Base-by-base conservation (phyloP, 2,113 vertebrate genomes). In the Uria aalge region DNA sequence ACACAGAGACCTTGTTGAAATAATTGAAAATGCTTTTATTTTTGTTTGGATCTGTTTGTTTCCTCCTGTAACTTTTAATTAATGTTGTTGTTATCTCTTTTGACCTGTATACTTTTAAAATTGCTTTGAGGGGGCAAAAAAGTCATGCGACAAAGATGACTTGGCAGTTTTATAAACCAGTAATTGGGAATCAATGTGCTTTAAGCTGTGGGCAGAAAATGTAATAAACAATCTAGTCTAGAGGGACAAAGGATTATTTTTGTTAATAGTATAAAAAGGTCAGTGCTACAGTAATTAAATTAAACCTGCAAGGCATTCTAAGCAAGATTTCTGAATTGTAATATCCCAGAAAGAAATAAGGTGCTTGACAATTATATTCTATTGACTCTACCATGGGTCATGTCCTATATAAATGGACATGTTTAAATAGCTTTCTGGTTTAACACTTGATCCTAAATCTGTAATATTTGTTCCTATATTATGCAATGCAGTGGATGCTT, bases 111-210 rank as follows among this genome's bases (percentile, higher is more conserved):
- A 75, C 82, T 93, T 97, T 94, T 64, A 77, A 96, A 94, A 92
- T 41, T 15, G 12, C 53, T 74, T 90, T 4, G 14, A 9, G 68
- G 36, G 23, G 30, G 62, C 1, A 22, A 50, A 90, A 92, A 62
- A 96, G 59, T 89, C 76, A 80, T 75, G 74, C 4, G 2, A 96
- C 75, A 96, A 93, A 92, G 83, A 94, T 82, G 76, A 95, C 85
- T 97, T 93, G 83, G 85, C 76, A 92, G 72, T 96, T 98, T 96
- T 97, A 95, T 97, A 96, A 98, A 95, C 63, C 40, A 5, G 92
- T 97, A 95, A 96, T 97, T 98, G 96, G 88, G 88, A 98, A 97
- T 97, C 97, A 91, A 95, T 98, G 60, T 84, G n/a, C 62, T 95
- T 93, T 95, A 94, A 96, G 68, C 92, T 95, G 64, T 55, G 69